Evolutionary conservation across 2,113 vertebrate species (phyloP).

Genomic region (Platysternon megacephalum): DNA sequence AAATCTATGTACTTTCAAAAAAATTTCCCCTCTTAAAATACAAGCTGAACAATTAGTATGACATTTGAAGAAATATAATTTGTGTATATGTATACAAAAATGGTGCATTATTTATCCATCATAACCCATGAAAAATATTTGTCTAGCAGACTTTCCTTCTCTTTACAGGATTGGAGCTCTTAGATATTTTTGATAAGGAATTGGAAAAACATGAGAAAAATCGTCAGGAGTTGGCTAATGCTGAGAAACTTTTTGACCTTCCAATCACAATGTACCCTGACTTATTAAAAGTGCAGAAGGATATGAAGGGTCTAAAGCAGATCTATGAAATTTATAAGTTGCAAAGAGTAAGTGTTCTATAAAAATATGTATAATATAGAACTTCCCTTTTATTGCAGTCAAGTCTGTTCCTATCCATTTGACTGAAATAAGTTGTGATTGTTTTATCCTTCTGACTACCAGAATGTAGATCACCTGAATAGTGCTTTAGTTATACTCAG

Average conservation of each 20-base stretch:
- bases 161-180: slow-evolving; percentile 82
- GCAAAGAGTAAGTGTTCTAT: slow-evolving; percentile 79
- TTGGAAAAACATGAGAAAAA: slow-evolving; percentile 79
- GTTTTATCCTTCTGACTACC: not conserved
- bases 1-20: not conserved
- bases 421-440: not conserved
- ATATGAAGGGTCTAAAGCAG: slow-evolving; percentile 83
- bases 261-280: slow-evolving; percentile 84
- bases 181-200: slow-evolving; percentile 84
- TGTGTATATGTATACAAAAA: not conserved
- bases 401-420: not conserved
- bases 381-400: not conserved
- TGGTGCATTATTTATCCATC: not conserved
- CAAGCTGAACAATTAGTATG: not conserved
- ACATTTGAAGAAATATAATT: not conserved
- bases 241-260: slow-evolving; percentile 91
- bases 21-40: not conserved
- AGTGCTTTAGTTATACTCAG: not conserved
- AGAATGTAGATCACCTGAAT: not conserved
- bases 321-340: slow-evolving; percentile 87
- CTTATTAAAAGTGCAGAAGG: slow-evolving; percentile 85
- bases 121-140: not conserved
- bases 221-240: slow-evolving; percentile 82
- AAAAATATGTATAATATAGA: not conserved
- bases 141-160: not conserved